Base-by-base conservation (phyloP, 2,113 vertebrate species). In the Calonectris borealis region DNA sequence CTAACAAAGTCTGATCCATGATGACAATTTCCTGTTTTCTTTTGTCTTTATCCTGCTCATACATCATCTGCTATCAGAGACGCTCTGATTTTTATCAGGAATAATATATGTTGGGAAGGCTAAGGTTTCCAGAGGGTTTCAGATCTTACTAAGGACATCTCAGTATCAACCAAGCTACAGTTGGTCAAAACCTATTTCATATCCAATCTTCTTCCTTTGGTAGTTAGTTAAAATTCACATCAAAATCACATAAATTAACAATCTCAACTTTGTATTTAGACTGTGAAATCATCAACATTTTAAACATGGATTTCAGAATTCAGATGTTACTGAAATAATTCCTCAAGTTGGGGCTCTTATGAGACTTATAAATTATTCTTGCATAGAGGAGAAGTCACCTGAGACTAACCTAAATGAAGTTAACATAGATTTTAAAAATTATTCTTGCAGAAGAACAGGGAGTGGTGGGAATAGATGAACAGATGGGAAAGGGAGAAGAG, bases 341-440 rank as follows among this genome's bases (percentile, higher is more conserved):
- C 70, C 76, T 88, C 49, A 93, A 82, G 70, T 88, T 93, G 83
- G 51, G 62, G 77, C 76, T 92, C 95, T 95, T 96, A n/a, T 17
- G 96, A 96, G 97, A 89, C 71, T 94, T 95, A 95, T 96, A 91
- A 97, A 94, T 97, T 96, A 97, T 96, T 96, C 93, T 96, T 97
- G 87, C 95, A 65, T 94, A 44, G 83, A 96, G 81, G 57, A 87
- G 66, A 96, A 96, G 69, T 95, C 97, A 96, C 84, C 77, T 89
- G 94, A 97, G 97, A 97, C 75, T 75, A 97, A 79, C 93, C 94
- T 95, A 97, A 97, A 97, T 97, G 94, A 97, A 97, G 93, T 97
- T 97, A 96, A 97, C 94, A 96, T 97, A 95, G 96, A 95, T 96
- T 97, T 97, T 31, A 72, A 95, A 97, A 97, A 95, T 96, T 97